Base-by-base conservation (phyloP, 2,113 vertebrate genomes). In the Pseudorhombus dupliciocellatus region DNA sequence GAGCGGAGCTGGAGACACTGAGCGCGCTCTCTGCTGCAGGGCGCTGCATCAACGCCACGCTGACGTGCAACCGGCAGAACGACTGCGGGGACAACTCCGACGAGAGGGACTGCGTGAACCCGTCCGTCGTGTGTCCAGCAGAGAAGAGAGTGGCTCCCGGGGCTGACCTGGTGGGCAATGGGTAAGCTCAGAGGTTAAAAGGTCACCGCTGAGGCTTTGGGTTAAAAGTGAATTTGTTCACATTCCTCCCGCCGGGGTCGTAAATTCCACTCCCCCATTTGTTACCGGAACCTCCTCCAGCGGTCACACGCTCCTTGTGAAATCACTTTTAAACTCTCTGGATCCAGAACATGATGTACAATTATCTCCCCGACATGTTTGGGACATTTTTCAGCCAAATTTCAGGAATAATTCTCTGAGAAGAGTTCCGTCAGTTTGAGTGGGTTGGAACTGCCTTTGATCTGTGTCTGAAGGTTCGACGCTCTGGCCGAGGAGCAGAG, bases 61-160 rank as follows among this genome's bases (percentile, higher is more conserved):
- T 98, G 48, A 85, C 90, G 30, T 98, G 97, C 70, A 98, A 98
- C 87, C 92, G 84, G 22, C 96, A 98, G 89, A 96, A 98, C 30
- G 97, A 98, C 88, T 98, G 97, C 48, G 95, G 93, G 8, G 97
- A 99, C 77, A 96, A 94, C 70, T 96, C 97, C 0, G 97, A 98
- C 25, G 97, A 98, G 93, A 94, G 81, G 48, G 57, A 92, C 50
- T 99, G 97, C 54, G 72, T 10, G 42, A 21, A 40, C 2, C 84
- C 66, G n/a, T 94, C 73, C 20, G 0, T 24, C 0, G 93, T 95
- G 1, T 97, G 96, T 72, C 74, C 79, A 0, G 80, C 70, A 2
- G 86, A 77, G 0, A 92, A 90, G 31, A 79, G 73, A 1, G 89
- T 53, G 42, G 85, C 96, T 53, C 96, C 96, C 1, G 91, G 95